A percentile compares a stretch with the other conserved stretches of the same genome.
These are phyloP conservation scores for Perizoma affinitatum DNA, from an alignment of 2,888 invertebrate species.

Conservation along the genomic window DNA sequence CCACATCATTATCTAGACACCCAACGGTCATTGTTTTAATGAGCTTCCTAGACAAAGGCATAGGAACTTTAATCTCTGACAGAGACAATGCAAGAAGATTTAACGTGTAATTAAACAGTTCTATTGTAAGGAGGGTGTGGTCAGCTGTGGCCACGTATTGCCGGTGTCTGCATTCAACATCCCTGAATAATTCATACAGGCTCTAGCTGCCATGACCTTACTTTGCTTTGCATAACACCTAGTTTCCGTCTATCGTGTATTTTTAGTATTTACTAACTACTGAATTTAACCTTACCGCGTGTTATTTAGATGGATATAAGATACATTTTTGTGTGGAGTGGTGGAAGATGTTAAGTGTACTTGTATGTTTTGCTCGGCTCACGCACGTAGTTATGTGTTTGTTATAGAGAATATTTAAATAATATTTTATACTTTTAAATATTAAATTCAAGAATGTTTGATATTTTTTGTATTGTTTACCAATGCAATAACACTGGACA, in stretches of 20 bases:
- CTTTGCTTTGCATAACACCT: conserved; percentile 53
- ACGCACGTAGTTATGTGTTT: conserved; percentile 24
- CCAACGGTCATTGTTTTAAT: conserved; percentile 21
- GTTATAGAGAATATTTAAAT: conserved; percentile 26
- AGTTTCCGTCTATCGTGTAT: conserved; percentile 37
- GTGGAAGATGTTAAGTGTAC: conserved; percentile 47
- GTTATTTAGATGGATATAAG: conserved; percentile 42
- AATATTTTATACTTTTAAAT: too few species aligned
- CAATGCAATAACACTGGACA: too few species aligned
- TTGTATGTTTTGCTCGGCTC: conserved; percentile 35
- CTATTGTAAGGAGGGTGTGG: conserved; percentile 50
- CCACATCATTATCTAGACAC: conserved; percentile 10
- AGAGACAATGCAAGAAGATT: conserved; percentile 37
- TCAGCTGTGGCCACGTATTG: conserved; percentile 47
- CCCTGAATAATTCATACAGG: conserved; percentile 71
- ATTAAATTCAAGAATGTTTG: too few species aligned
- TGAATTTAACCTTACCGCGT: conserved; percentile 16
- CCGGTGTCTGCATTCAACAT: conserved; percentile 58
- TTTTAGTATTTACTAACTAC: conserved; percentile 31
- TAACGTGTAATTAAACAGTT: conserved; percentile 43
- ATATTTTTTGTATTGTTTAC: too few species aligned
- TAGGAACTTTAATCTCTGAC: conserved; percentile 31
- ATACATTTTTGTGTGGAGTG: conserved; percentile 43
- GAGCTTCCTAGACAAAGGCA: conserved; percentile 31
- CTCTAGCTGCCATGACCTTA: conserved; percentile 60